Percentiles rank a stretch among this genome's conserved stretches.
phyloP scores from a whole-genome alignment of 1,140 invertebrate species.

The Trachelipus rathkii region DNA sequence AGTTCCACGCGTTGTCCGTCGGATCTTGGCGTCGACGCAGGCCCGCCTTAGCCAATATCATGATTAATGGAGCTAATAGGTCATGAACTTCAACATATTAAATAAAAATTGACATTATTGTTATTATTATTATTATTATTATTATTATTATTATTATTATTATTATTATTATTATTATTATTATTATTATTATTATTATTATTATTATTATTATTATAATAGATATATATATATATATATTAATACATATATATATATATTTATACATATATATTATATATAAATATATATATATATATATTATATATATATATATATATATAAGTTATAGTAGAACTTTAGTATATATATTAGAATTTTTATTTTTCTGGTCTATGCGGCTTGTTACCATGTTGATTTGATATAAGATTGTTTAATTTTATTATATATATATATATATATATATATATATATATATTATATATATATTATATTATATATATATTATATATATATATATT shows the following conservation, averaged over 20 bases:
- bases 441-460: not conserved
- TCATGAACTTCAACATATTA: constrained; percentile 17
- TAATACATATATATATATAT: not conserved
- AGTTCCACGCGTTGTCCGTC: constrained; percentile 82
- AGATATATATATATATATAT: too few relatives aligned
- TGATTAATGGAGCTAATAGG: constrained; percentile 77
- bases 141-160: not conserved
- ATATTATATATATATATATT: not conserved
- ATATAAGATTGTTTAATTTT: not conserved
- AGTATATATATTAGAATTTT: too few relatives aligned
- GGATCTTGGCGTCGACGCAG: constrained; percentile 84
- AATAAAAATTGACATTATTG: not conserved
- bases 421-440: constrained; percentile 2
- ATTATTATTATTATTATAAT: not conserved
- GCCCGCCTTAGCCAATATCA: constrained; percentile 89
- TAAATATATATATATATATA: not conserved
- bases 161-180: constrained; percentile 5
- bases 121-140: not conserved
- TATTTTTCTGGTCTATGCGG: too few relatives aligned
- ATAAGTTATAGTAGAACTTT: too few relatives aligned
- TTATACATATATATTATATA: not conserved
- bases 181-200: not conserved
- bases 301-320: not conserved
- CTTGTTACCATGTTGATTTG: not conserved
- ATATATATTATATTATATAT: not conserved